Conservation (phyloP, 2,888 invertebrate species). For the Drosophila melanosoma region DNA sequence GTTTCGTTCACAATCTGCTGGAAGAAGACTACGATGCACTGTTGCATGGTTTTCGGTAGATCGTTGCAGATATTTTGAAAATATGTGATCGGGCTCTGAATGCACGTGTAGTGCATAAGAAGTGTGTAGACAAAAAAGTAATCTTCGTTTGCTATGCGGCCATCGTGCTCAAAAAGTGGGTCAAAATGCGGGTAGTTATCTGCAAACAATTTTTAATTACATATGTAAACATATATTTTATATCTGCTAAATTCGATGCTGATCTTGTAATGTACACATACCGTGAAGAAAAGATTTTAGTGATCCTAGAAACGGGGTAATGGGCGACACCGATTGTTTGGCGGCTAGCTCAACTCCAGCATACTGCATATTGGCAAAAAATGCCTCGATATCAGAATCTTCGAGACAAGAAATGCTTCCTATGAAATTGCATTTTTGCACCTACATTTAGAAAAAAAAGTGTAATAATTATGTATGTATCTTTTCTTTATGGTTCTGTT, state of each 20-base stretch:
- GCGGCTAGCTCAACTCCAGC: constrained; percentile 31
- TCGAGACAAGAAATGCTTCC: constrained; percentile 72
- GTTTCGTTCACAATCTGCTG: constrained; percentile 65
- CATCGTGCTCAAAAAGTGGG: constrained; percentile 66
- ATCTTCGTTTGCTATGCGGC: constrained; percentile 70
- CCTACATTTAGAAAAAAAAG: constrained; percentile 49
- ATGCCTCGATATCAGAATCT: constrained; percentile 80
- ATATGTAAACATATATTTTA: neutral
- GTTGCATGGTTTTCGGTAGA: constrained; percentile 75
- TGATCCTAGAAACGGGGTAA: neutral
- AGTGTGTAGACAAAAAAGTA: constrained; percentile 83
- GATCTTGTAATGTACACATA: constrained; percentile 34
- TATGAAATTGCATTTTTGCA: constrained; percentile 74
- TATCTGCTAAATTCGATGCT: neutral
- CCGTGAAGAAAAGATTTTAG: constrained; percentile 75
- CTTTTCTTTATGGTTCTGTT: too few species aligned
- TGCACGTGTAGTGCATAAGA: constrained; percentile 83
- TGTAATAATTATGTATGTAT: neutral
- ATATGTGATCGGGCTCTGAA: constrained; percentile 71
- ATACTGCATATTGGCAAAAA: constrained; percentile 67
- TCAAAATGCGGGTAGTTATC: constrained; percentile 80
- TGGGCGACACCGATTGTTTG: neutral
- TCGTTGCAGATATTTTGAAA: constrained; percentile 82
- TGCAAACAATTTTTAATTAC: constrained; percentile 35
- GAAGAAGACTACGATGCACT: constrained; percentile 78